Evolutionary conservation across 2,113 vertebrate genomes (phyloP).

Genomic region (Mesoclemmys tuberculata): DNA sequence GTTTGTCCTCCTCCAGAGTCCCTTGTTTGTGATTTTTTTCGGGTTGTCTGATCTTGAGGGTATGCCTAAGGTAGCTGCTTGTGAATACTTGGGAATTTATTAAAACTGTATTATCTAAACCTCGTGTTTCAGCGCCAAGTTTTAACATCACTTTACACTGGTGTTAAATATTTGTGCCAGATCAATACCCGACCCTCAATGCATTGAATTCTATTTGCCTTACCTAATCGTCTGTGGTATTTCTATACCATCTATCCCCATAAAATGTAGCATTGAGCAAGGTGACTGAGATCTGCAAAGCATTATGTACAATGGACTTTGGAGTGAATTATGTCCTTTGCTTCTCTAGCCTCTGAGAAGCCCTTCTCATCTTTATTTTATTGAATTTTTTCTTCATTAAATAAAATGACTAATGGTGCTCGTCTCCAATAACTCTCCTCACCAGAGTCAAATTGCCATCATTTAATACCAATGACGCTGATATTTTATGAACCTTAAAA

Average conservation of each 20-base stretch:
- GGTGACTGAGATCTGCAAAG: background rate
- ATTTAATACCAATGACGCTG: background rate
- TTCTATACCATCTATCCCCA: background rate
- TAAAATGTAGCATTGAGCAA: background rate
- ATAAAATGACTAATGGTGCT: background rate
- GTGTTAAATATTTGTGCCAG: background rate
- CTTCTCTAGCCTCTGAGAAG: background rate
- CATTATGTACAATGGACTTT: background rate
- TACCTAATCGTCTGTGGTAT: background rate
- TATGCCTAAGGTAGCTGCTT: background rate
- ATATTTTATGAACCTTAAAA: background rate
- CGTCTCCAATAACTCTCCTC: background rate
- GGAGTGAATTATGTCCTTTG: background rate
- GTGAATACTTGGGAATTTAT: background rate
- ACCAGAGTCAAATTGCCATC: background rate
- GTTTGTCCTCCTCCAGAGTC: background rate
- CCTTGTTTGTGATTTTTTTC: background rate
- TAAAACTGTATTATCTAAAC: background rate
- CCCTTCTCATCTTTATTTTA: background rate
- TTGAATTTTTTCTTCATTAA: background rate
- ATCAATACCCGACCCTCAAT: background rate
- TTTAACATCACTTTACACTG: background rate
- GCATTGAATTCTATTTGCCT: background rate
- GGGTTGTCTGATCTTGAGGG: background rate
- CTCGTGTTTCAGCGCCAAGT: background rate